Percentiles rank a stretch among this genome's conserved stretches.
These are phyloP conservation scores for Bombyx mandarina DNA, from an alignment of 1,140 invertebrate genomes.

Conservation along the genomic window DNA sequence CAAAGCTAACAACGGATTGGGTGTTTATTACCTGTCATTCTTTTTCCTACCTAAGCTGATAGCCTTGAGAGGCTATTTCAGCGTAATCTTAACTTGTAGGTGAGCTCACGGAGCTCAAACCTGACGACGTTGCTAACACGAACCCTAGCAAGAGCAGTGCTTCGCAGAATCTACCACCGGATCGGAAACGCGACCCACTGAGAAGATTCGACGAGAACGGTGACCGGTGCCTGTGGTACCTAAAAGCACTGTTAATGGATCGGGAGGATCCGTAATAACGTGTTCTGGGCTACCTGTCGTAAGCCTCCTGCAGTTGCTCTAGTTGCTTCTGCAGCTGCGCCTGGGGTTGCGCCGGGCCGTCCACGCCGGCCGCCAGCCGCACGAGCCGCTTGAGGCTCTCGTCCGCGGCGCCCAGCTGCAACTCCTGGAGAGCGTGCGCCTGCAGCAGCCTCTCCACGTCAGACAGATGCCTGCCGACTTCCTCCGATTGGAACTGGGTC, in stretches of 20 bases:
- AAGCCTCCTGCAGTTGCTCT: constrained; percentile 79
- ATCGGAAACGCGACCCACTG: too few relatives aligned
- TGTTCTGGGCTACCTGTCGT: constrained; percentile 69
- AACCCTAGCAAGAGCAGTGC: too few relatives aligned
- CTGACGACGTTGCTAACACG: too few relatives aligned
- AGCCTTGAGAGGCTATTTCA: too few relatives aligned
- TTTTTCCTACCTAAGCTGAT: too few relatives aligned
- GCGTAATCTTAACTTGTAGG: too few relatives aligned
- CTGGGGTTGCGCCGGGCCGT: constrained; percentile 69
- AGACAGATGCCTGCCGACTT: constrained; percentile 91
- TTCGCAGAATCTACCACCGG: too few relatives aligned
- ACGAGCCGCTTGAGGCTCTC: constrained; percentile 85
- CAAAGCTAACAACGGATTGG: background rate
- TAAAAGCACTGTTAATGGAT: too few relatives aligned
- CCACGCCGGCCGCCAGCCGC: constrained; percentile 75
- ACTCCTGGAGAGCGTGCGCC: constrained; percentile 91
- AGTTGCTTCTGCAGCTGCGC: constrained; percentile 80
- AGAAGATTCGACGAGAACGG: too few relatives aligned
- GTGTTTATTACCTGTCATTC: constrained; percentile 67
- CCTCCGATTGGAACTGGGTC: constrained; percentile 86
- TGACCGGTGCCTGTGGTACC: too few relatives aligned
- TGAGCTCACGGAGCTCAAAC: too few relatives aligned
- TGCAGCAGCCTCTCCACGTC: constrained; percentile 95
- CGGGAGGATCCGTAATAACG: too few relatives aligned
- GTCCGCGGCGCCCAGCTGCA: constrained; percentile 89